Conservation (phyloP, 1,140 invertebrate genomes). For the Leptopilina boulardi region DNA sequence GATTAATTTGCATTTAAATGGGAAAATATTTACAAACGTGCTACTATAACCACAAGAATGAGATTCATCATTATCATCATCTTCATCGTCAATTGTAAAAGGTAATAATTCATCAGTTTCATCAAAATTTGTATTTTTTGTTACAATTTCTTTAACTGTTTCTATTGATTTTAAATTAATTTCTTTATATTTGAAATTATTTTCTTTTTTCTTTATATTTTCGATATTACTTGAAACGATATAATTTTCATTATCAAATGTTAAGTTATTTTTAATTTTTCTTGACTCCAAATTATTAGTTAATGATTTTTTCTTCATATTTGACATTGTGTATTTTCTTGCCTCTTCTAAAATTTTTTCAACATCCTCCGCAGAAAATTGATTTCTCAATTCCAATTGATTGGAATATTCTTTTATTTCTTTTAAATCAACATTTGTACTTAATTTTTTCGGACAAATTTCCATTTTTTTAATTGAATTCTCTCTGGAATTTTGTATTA, state of each 20-base stretch:
- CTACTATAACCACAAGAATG: conserved; percentile 7
- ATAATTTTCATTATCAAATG: background rate
- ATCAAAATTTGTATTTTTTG: background rate
- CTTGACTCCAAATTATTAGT: background rate
- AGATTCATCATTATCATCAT: too few relatives aligned
- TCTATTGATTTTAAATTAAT: background rate
- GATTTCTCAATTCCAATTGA: background rate
- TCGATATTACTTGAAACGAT: background rate
- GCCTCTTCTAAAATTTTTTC: background rate
- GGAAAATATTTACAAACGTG: background rate
- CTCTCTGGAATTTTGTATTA: background rate
- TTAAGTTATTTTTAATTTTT: background rate
- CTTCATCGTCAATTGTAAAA: conserved; percentile 9
- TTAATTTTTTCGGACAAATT: background rate
- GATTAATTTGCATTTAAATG: background rate
- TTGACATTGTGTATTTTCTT: background rate
- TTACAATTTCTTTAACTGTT: background rate
- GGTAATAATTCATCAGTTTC: background rate
- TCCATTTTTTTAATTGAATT: background rate
- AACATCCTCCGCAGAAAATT: background rate
- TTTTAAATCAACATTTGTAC: background rate
- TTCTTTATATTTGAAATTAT: background rate
- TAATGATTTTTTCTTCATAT: background rate
- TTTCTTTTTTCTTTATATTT: background rate
- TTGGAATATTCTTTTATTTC: background rate